Base-by-base conservation (phyloP, 30 jellyfish, hydroid and myxozoan species). In the Hydra vulgaris region DNA sequence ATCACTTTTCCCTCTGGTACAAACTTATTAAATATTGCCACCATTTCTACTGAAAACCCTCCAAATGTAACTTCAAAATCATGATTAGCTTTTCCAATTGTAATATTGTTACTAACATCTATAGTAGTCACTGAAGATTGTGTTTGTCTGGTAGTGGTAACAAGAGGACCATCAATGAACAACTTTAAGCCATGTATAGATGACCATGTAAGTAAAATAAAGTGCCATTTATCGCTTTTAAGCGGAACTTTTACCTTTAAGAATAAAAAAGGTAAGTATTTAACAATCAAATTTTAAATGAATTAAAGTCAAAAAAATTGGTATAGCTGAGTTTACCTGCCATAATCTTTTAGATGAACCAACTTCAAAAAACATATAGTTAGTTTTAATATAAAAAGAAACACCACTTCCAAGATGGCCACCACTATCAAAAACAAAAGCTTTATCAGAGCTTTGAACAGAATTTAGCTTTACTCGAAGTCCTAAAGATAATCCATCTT, bases 401-500 rank as follows among this genome's bases (percentile, higher is more conserved):
- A 83, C 87, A 16, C 98, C 98, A 73, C 83, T 84, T 8, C 98
- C 98, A 25, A 76, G 76, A 25, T 54, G 83, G 3, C 94, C 98
- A 21, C 98, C 98, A 40, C 95, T 76, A 81, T 91, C 98, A 61
- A 91, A 70, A 1, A 91, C 74, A 77, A 82, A 91, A 26, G 61
- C 70, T 15, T 82, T 88, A 16, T 83, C 82, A 21, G 80, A 76
- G 25, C 71, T 71, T 17, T 71, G 55, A 53, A 81, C 66, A 8
- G 73, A 20, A 21, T 21, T 68, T 17, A 86, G 56, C 23, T 83
- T 89, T 76, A 78, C 81, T n/a, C 97, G 78, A 67, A 90, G 25
- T 7, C 89, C 94, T 12, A 90, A 83, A 1, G 97, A 90, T 21
- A 90, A 79, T 24, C 97, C 97, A 56, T 72, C 81, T 78, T 52